Evolutionary conservation across 2,113 vertebrate species (phyloP).

Genomic region (Gambusia affinis): DNA sequence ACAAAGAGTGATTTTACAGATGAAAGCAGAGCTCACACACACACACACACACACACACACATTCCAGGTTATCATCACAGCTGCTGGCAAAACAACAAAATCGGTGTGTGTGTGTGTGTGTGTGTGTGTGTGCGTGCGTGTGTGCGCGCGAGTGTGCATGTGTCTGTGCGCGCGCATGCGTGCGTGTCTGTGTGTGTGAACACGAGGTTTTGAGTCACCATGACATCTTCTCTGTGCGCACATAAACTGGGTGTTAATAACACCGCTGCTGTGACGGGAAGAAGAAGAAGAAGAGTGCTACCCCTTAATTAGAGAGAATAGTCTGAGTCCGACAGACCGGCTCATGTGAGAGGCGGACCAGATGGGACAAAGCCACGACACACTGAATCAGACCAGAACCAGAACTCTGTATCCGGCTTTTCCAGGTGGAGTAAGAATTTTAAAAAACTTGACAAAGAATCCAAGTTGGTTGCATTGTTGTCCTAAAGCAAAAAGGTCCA

Average conservation of each 20-base stretch:
- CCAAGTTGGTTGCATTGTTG: too few relatives aligned
- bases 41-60: slow-evolving; percentile 1
- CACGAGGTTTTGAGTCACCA: slow-evolving; percentile 48
- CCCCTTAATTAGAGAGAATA: slow-evolving; percentile 63
- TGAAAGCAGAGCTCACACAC: slow-evolving; percentile 49
- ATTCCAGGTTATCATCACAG: slow-evolving; percentile 38
- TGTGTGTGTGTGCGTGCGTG: slow-evolving; percentile 20
- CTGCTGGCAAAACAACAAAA: slow-evolving; percentile 41
- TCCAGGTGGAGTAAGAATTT: neutral
- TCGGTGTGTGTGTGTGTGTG: slow-evolving; percentile 4
- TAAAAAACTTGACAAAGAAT: neutral
- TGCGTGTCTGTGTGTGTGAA: slow-evolving; percentile 17
- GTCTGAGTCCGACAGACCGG: slow-evolving; percentile 42
- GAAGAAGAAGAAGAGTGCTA: slow-evolving; percentile 45
- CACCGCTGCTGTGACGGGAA: slow-evolving; percentile 13
- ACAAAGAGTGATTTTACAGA: slow-evolving; percentile 67
- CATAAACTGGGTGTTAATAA: slow-evolving; percentile 43
- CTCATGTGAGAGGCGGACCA: slow-evolving; percentile 38
- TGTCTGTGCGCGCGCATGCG: neutral
- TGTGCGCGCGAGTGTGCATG: slow-evolving; percentile 8
- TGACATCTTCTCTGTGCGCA: slow-evolving; percentile 46
- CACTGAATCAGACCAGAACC: neutral
- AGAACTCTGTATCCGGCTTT: neutral
- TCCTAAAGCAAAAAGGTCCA: too few relatives aligned
- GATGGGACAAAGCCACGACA: slow-evolving; percentile 22